phyloP scores from a whole-genome alignment of 2,797 vertebrate genomes.

The Sebastes melanostomus region DNA sequence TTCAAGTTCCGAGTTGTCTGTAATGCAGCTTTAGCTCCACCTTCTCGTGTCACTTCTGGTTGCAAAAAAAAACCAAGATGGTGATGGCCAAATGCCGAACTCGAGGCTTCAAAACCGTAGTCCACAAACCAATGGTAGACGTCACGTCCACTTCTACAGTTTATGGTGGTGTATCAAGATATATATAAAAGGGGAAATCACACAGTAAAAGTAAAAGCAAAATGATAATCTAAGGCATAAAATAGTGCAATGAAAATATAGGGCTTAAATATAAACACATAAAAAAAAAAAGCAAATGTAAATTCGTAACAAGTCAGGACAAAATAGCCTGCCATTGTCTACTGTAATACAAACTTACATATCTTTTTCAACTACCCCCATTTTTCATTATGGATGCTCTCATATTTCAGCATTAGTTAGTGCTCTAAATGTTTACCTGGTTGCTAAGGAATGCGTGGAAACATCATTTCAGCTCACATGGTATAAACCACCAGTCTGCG shows the following conservation, averaged over 20 bases:
- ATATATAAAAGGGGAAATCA: no score
- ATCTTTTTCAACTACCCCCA: neutral
- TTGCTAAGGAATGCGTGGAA: constrained; percentile 10
- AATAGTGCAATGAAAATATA: no score
- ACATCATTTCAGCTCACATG: neutral
- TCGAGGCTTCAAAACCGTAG: neutral
- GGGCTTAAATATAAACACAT: no score
- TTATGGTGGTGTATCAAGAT: neutral
- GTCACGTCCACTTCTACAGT: no score
- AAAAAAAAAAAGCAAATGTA: no score
- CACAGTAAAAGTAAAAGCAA: no score
- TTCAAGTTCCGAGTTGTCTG: fast-evolving
- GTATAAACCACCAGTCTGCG: neutral
- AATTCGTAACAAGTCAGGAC: neutral
- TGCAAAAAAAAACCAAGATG: no score
- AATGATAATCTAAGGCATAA: no score
- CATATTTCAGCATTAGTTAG: neutral
- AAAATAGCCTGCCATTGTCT: neutral
- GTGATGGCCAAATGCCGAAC: fast-evolving
- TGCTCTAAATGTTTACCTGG: neutral
- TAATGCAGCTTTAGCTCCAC: no score
- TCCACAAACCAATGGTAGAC: neutral
- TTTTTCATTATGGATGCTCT: neutral
- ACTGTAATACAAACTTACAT: neutral
- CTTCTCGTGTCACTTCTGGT: fast-evolving